Percentiles rank a stretch among this genome's conserved stretches.
These are phyloP conservation scores for Staurois parvus DNA, from an alignment of 2,797 vertebrate genomes.

Conservation along the genomic window DNA sequence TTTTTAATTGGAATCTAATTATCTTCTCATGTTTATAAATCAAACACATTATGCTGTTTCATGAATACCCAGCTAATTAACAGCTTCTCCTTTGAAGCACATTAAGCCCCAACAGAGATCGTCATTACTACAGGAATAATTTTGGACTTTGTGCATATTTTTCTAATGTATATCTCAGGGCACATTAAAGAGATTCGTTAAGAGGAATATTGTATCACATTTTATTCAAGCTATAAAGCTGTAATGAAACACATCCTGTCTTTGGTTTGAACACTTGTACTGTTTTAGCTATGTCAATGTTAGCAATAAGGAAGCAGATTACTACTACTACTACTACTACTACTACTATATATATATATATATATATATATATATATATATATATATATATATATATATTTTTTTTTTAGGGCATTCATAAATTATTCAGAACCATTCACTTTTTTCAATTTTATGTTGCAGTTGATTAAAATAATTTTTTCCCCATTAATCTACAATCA, in stretches of 20 bases:
- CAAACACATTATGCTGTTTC: slow-evolving; percentile 16
- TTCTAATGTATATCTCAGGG: background rate
- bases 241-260: background rate
- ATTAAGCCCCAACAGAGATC: background rate
- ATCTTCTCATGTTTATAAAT: slow-evolving; percentile 24
- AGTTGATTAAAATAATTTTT: too few relatives aligned
- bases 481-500: too few relatives aligned
- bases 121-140: background rate
- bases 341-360: too few relatives aligned
- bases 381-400: too few relatives aligned
- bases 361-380: too few relatives aligned
- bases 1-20: background rate
- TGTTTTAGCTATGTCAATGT: background rate
- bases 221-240: background rate
- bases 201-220: background rate
- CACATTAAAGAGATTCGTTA: slow-evolving; percentile 9
- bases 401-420: too few relatives aligned
- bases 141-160: background rate
- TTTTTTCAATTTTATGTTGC: too few relatives aligned
- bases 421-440: too few relatives aligned
- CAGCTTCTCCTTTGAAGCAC: slow-evolving; percentile 4
- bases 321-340: too few relatives aligned
- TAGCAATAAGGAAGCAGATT: background rate
- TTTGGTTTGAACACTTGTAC: background rate
- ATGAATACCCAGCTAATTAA: slow-evolving; percentile 9